Conservation (phyloP, 2,113 vertebrate species). For the Lamprologus ornatipinnis region DNA sequence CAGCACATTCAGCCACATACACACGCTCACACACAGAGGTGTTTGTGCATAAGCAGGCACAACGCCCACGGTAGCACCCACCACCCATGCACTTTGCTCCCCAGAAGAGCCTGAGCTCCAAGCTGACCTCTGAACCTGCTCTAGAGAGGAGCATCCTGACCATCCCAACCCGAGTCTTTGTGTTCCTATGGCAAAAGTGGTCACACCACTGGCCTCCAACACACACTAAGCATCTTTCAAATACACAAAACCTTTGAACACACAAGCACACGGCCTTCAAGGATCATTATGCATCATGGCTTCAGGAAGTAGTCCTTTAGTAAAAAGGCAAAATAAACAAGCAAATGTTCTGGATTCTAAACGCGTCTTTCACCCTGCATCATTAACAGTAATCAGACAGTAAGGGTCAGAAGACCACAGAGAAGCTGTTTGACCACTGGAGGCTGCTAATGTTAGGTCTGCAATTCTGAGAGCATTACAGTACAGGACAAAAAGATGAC, state of each 20-base stretch:
- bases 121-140: slow-evolving; percentile 56
- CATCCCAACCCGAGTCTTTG: slow-evolving; percentile 21
- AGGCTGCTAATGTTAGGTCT: neutral
- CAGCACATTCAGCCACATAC: neutral
- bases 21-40: slow-evolving; percentile 18
- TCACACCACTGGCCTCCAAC: slow-evolving; percentile 10
- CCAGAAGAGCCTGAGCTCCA: slow-evolving; percentile 17
- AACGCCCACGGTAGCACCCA: neutral
- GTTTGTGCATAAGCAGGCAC: slow-evolving; percentile 23
- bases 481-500: rapidly evolving
- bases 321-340: neutral
- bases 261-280: slow-evolving; percentile 9
- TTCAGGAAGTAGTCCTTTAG: neutral
- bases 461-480: neutral
- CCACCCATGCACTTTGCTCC: neutral
- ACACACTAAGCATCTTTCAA: neutral
- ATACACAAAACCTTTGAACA: neutral
- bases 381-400: neutral
- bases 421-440: neutral
- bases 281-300: neutral
- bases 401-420: neutral
- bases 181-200: slow-evolving; percentile 41
- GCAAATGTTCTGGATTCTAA: neutral
- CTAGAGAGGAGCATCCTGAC: slow-evolving; percentile 43
- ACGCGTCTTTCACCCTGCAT: rapidly evolving